A percentile compares a stretch with the other conserved stretches of the same genome.
phyloP scores from a whole-genome alignment of 2,888 invertebrate species.

The Fragum fragum region DNA sequence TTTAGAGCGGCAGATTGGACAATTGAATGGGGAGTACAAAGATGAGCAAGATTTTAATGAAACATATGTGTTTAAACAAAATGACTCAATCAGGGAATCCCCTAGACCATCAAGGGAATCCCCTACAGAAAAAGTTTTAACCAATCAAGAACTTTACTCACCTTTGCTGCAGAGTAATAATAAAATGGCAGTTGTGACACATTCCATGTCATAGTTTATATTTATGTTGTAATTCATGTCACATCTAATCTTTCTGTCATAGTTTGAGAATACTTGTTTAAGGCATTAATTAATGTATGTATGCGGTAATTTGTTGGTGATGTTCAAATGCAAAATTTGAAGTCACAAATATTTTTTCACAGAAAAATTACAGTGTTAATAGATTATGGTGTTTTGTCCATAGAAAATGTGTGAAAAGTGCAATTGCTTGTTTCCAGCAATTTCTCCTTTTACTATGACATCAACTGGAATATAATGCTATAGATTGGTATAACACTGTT shows the following conservation, averaged over 20 bases:
- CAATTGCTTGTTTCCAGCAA: no score
- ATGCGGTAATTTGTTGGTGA: no score
- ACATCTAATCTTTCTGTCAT: not conserved
- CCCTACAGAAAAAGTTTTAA: constrained; percentile 42
- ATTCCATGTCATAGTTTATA: constrained; percentile 62
- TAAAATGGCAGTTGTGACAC: constrained; percentile 56
- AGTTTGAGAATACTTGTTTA: not conserved
- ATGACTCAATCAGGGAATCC: constrained; percentile 37
- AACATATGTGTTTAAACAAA: constrained; percentile 13
- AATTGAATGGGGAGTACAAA: constrained; percentile 18
- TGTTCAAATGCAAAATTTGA: no score
- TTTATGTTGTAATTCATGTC: not conserved
- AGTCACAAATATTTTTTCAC: no score
- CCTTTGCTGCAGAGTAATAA: constrained; percentile 54
- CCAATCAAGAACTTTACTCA: constrained; percentile 54
- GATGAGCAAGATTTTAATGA: not conserved
- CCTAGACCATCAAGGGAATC: constrained; percentile 38
- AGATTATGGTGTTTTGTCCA: no score
- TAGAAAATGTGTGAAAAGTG: no score
- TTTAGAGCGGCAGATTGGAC: not conserved
- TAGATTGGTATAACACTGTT: no score
- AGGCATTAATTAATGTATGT: no score
- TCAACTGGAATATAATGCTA: no score
- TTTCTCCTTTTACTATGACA: no score
- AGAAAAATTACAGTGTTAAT: no score